phyloP scores from a whole-genome alignment of 2,888 invertebrate species.

The Eupeodes latifasciatus region DNA sequence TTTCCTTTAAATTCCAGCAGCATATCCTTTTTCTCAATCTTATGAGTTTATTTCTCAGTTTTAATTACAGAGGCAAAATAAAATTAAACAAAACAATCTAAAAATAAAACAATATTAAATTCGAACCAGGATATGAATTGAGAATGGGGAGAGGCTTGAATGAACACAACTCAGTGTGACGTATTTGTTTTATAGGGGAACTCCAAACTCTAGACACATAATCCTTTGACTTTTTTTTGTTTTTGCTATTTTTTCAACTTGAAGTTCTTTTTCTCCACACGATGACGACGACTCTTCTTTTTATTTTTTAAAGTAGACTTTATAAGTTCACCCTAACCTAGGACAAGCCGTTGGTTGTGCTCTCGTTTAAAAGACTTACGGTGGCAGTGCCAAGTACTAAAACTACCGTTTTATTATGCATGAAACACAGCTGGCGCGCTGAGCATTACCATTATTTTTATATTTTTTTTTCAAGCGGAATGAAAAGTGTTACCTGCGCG shows the following conservation, averaged over 20 bases:
- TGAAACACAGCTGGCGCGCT: constrained; percentile 59
- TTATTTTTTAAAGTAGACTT: constrained; percentile 5
- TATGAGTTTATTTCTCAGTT: constrained; percentile 24
- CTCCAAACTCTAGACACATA: constrained; percentile 37
- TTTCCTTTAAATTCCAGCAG: background rate
- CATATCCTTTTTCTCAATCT: constrained; percentile 50
- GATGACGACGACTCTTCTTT: constrained; percentile 11
- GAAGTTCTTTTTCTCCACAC: constrained; percentile 31
- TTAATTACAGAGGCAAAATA: constrained; percentile 41
- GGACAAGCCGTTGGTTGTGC: constrained; percentile 46
- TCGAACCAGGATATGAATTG: constrained; percentile 33
- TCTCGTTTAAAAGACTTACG: constrained; percentile 6
- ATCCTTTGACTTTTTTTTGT: constrained; percentile 40
- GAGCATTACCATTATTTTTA: constrained; percentile 40
- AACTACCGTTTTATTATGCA: constrained; percentile 33
- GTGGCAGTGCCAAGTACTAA: constrained; percentile 47
- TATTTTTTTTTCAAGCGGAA: background rate
- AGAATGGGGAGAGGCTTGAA: background rate
- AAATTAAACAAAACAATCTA: constrained; percentile 18
- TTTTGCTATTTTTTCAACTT: background rate
- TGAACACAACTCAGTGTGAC: constrained; percentile 40
- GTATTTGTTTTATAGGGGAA: constrained; percentile 38
- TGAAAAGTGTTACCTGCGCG: constrained; percentile 49
- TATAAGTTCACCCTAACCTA: constrained; percentile 64
- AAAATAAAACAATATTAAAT: constrained; percentile 53